These are phyloP conservation scores for Sarcophaga caerulescens DNA, from an alignment of 2,888 invertebrate genomes.

Conservation along the genomic window DNA sequence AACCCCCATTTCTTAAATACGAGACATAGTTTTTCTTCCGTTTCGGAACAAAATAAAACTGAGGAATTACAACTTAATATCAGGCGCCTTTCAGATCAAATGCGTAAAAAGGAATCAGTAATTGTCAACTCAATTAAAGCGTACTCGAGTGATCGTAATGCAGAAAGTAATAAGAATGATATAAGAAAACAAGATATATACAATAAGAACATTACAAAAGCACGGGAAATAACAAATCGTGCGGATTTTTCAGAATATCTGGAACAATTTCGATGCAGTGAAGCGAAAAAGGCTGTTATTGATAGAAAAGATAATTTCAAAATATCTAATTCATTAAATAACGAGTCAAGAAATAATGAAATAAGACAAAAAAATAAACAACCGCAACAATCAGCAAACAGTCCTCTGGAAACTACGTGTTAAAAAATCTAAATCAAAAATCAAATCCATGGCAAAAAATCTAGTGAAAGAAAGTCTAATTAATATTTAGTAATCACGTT, in stretches of 20 bases:
- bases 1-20: constrained; percentile 76
- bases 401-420: constrained; percentile 80
- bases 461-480: background rate
- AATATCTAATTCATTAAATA: background rate
- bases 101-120: constrained; percentile 66
- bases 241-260: constrained; percentile 74
- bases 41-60: constrained; percentile 73
- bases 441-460: background rate
- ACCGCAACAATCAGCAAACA: constrained; percentile 71
- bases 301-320: background rate
- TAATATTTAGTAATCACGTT: background rate
- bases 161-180: constrained; percentile 51
- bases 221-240: constrained; percentile 8
- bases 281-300: constrained; percentile 71
- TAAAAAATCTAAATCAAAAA: constrained; percentile 59
- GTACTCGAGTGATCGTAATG: constrained; percentile 70
- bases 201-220: background rate
- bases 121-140: constrained; percentile 64
- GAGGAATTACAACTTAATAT: constrained; percentile 80
- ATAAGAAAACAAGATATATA: constrained; percentile 29
- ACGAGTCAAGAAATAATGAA: constrained; percentile 54
- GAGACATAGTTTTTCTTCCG: constrained; percentile 79
- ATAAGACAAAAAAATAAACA: constrained; percentile 72
- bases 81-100: constrained; percentile 79
- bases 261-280: constrained; percentile 72